These are phyloP conservation scores for Alauda arvensis DNA, from an alignment of 2,797 vertebrate species.

Conservation along the genomic window DNA sequence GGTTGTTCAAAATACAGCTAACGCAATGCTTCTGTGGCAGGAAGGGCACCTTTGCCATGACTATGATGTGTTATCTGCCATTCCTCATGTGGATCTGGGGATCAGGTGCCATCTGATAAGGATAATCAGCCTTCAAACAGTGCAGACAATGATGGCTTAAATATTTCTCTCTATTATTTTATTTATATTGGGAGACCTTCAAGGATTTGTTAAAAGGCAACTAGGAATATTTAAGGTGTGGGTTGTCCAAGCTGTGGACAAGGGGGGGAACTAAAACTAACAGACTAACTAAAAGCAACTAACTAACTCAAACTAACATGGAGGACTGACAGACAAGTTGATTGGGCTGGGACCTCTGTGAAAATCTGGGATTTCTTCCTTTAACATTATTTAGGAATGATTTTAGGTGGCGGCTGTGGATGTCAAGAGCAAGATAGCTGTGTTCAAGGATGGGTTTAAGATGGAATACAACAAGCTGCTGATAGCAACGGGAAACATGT, in stretches of 20 bases:
- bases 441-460: slow-evolving; percentile 91
- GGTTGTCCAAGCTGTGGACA: neutral
- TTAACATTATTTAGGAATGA: slow-evolving; percentile 31
- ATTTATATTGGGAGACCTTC: neutral
- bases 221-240: neutral
- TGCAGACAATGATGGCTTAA: neutral
- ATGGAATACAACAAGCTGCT: slow-evolving; percentile 96
- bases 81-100: neutral
- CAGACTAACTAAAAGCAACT: neutral
- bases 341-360: neutral
- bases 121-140: neutral
- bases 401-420: slow-evolving; percentile 88
- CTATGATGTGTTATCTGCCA: neutral
- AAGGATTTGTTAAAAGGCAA: neutral
- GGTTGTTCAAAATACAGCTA: neutral
- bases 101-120: neutral
- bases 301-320: neutral
- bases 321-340: neutral
- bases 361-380: neutral
- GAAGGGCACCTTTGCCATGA: neutral
- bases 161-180: neutral
- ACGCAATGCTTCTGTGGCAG: neutral
- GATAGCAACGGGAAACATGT: slow-evolving; percentile 94
- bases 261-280: neutral
- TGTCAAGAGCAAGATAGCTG: slow-evolving; percentile 84